Evolutionary conservation across 2,113 vertebrate genomes (phyloP), one percentile per base, ranked within the genome.

Genomic region (Brevimyrus niger): DNA sequence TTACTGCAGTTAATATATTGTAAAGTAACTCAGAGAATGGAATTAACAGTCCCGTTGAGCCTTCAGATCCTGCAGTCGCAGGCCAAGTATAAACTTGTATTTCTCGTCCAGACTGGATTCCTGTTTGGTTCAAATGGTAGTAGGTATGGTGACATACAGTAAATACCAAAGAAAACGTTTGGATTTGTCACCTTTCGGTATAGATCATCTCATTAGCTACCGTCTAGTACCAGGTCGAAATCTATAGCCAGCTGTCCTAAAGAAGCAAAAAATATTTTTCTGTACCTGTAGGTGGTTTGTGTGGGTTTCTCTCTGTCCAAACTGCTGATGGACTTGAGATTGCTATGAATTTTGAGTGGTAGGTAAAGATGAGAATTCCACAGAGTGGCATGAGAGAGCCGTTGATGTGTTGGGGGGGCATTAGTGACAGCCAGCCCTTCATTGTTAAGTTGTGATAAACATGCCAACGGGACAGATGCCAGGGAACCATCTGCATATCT

Each of bases 401-500:
- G 23, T 55, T 5, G 31, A 65, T 23, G 87, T 69, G 21, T 27
- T 42, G 69, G 46, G 27, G 23, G 44, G 27, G n/a, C 23, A 61
- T 84, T 58, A 51, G 65, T 35, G 47, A 51, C 46, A 82, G 31
- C 19, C 31, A 38, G 3, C 53, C 23, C 31, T 55, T 82, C 48
- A n/a, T 83, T 82, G 65, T 82, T 50, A 38, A 35, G 73, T 47
- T 38, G 27, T 27, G 38, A 88, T 35, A 73, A 88, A 73, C 61
- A 47, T 11, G 87, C 87, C 44, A 58, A 46, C 84, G 51, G 58
- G 44, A 4, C 15, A 3, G 1, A 8, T 51, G 84, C 84, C 58
- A 76, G 51, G 5, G 46, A 38, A 47, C 83, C 58, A 89, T 46
- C 19, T 42, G 27, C 10, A 89, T 58, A 89, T 85, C 55, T 89